Evolutionary conservation across 2,797 vertebrate species (phyloP), one percentile per base, ranked within the genome.

Genomic region (Decapterus maruadsi): DNA sequence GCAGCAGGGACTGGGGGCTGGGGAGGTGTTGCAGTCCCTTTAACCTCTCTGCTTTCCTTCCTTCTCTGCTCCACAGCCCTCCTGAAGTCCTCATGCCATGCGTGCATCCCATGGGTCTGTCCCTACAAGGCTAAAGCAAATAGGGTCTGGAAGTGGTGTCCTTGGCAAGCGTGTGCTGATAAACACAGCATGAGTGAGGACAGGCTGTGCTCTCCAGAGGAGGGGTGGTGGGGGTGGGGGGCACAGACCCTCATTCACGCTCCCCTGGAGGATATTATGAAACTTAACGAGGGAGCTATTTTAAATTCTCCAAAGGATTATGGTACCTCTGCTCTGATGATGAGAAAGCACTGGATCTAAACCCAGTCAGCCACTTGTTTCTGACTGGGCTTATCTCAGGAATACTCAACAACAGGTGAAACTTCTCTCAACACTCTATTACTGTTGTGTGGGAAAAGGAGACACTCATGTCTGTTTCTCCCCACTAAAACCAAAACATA

Each of bases 111-210:
- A 70, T 82, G 69, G 51, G 63, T 84, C 77, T 84, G 77, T 87
- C 94, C 92, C 89, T 93, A 93, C 89, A 93, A 89, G 92, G 92
- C 80, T 73, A 87, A 84, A 80, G 83, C 88, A 84, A 87, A 87
- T 85, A 86, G 81, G 75, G 78, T 77, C 80, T 90, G 78, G 53
- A 88, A 83, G 78, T 81, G 80, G 81, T 89, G 91, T 92, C 91
- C 92, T 93, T 93, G 93, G 91, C 85, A 86, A 65, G 72, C 64
- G 54, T 69, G 79, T 57, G 75, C 78, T 81, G 84, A 86, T 86
- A 88, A 91, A 90, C 80, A 84, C 69, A 56, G 77, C 50, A 68
- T 12, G 69, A 77, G 81, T 54, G 81, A 80, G 87, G 81, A 94
- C 92, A 90, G 75, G 20, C 81, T 87, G 89, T 92, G 75, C 88